Evolutionary conservation across 2,888 invertebrate species (phyloP).

Genomic region (Harpalus rufipes): DNA sequence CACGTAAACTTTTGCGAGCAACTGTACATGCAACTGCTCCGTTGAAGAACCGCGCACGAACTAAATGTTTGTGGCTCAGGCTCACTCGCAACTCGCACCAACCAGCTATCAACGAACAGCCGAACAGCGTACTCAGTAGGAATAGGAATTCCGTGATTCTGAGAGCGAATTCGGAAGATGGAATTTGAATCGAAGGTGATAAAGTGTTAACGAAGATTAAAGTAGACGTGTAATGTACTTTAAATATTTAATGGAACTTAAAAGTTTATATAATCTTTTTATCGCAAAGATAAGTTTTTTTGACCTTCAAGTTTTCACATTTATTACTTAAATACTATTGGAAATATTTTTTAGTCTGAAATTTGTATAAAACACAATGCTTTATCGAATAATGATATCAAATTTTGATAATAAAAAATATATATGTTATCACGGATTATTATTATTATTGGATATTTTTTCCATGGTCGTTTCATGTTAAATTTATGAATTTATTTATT

Average conservation of each 20-base stretch:
- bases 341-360: too few species aligned
- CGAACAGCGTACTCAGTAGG: neutral
- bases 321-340: too few species aligned
- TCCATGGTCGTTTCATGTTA: too few species aligned
- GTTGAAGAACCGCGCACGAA: neutral
- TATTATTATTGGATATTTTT: too few species aligned
- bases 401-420: too few species aligned
- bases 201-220: neutral
- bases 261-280: slow-evolving; percentile 4
- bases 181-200: neutral
- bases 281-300: neutral
- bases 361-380: too few species aligned
- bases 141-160: slow-evolving; percentile 18
- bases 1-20: slow-evolving; percentile 17
- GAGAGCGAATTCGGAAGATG: neutral
- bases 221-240: neutral
- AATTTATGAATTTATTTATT: too few species aligned
- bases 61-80: neutral
- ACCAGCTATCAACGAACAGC: neutral
- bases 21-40: slow-evolving; percentile 30
- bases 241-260: neutral
- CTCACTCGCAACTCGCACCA: neutral
- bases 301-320: neutral
- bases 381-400: too few species aligned
- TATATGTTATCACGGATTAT: too few species aligned